Conservation (phyloP, 2,888 invertebrate genomes). For the Sisyra nigra region DNA sequence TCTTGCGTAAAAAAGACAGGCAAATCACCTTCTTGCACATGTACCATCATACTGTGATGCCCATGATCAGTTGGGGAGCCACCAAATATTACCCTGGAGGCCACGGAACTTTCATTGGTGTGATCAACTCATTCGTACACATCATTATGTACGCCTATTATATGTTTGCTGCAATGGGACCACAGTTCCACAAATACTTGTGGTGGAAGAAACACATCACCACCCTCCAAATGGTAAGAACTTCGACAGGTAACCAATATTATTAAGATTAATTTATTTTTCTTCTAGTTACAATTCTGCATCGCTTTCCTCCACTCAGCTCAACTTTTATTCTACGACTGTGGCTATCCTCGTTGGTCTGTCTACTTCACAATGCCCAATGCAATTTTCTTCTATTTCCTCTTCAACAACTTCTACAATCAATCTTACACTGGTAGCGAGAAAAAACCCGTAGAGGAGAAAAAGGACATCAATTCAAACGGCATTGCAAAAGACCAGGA, state of each 20-base stretch:
- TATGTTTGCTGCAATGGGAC: slow-evolving; percentile 58
- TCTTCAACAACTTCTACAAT: slow-evolving; percentile 84
- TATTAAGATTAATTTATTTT: background rate
- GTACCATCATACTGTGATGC: slow-evolving; percentile 92
- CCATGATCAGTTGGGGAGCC: slow-evolving; percentile 83
- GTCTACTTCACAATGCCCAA: slow-evolving; percentile 75
- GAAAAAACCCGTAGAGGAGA: background rate
- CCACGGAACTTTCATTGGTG: slow-evolving; percentile 51
- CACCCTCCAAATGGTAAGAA: slow-evolving; percentile 54
- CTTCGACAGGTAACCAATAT: background rate
- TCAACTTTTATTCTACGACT: slow-evolving; percentile 71
- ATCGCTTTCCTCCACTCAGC: slow-evolving; percentile 72
- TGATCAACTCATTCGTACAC: slow-evolving; percentile 61
- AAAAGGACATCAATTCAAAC: background rate
- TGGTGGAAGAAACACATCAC: slow-evolving; percentile 82
- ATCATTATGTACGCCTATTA: slow-evolving; percentile 74
- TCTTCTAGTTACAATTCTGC: slow-evolving; percentile 71
- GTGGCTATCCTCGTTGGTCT: slow-evolving; percentile 75
- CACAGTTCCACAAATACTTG: slow-evolving; percentile 52
- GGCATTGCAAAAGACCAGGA: too few species aligned
- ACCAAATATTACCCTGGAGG: slow-evolving; percentile 70
- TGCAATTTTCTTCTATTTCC: slow-evolving; percentile 81
- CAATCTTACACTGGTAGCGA: background rate
- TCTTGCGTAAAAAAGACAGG: slow-evolving; percentile 75
- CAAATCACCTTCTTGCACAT: slow-evolving; percentile 85